Conservation (phyloP, 2,888 invertebrate species). For the Cheilosia vulpina region DNA sequence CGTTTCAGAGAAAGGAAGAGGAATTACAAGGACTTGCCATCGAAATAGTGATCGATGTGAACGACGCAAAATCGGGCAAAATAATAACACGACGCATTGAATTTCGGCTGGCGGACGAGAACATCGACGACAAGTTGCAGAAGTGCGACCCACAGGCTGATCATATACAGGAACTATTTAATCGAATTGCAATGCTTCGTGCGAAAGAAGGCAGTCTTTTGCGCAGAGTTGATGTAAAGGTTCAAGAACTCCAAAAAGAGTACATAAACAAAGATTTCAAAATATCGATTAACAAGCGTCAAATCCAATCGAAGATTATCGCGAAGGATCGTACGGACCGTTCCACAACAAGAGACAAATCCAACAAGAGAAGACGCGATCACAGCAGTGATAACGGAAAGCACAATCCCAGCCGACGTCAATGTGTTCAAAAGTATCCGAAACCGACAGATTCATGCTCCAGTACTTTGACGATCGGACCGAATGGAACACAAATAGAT, state of each 20-base stretch:
- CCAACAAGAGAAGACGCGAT: constrained; percentile 13
- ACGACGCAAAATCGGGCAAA: no score
- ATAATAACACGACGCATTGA: no score
- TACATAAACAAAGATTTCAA: constrained; percentile 11
- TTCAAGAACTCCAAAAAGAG: constrained; percentile 11
- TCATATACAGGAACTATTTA: constrained; percentile 4
- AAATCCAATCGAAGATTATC: neutral
- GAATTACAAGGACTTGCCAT: no score
- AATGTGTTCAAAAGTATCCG: neutral
- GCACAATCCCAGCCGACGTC: neutral
- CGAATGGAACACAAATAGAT: constrained; percentile 79
- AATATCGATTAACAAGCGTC: neutral
- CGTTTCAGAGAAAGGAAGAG: no score
- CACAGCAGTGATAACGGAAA: neutral
- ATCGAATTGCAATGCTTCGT: constrained; percentile 14
- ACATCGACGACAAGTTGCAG: neutral
- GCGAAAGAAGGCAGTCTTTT: neutral
- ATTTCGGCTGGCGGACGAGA: no score
- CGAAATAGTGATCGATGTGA: no score
- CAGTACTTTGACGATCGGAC: constrained; percentile 78
- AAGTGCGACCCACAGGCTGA: neutral
- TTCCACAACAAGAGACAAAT: neutral
- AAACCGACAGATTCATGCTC: neutral
- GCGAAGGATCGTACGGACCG: no score
- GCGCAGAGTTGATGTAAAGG: neutral